Percentiles rank a stretch among this genome's conserved stretches.
phyloP scores from a whole-genome alignment of 2,797 vertebrate genomes.

The Pogoniulus pusillus region DNA sequence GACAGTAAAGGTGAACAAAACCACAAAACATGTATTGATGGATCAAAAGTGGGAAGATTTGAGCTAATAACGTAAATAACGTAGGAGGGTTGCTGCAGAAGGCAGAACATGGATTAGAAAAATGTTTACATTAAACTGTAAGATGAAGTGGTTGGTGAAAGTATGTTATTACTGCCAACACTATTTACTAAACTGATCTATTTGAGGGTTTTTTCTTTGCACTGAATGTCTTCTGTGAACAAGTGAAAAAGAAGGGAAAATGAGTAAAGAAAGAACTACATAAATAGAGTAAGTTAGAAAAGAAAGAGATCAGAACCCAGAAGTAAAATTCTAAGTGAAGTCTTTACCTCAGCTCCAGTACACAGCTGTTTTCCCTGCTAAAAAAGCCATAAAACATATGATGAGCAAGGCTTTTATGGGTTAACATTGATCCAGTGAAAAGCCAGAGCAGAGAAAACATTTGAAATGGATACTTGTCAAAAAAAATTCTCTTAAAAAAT shows the following conservation, averaged over 20 bases:
- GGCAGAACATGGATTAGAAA: not conserved
- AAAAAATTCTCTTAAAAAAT: not conserved
- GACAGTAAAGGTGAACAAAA: not conserved
- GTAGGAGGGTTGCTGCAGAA: not conserved
- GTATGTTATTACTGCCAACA: not conserved
- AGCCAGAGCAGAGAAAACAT: not conserved
- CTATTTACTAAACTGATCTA: not conserved
- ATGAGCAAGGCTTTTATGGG: not conserved
- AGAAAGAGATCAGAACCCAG: not conserved
- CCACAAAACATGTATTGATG: not conserved
- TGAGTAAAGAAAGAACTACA: fast-evolving
- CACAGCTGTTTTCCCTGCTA: not conserved
- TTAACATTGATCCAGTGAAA: not conserved
- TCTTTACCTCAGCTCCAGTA: not conserved
- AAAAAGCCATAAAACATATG: not conserved
- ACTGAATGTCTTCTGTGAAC: not conserved
- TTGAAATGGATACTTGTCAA: not conserved
- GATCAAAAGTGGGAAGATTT: fast-evolving
- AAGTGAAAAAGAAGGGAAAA: not conserved
- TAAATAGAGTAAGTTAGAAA: not conserved
- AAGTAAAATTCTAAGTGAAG: not conserved
- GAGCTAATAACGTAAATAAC: not conserved
- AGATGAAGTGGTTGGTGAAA: not conserved
- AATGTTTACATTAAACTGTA: not conserved
- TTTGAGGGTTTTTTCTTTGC: not conserved